Conservation (phyloP, 2,888 invertebrate genomes). For the Entomobrya proxima region DNA sequence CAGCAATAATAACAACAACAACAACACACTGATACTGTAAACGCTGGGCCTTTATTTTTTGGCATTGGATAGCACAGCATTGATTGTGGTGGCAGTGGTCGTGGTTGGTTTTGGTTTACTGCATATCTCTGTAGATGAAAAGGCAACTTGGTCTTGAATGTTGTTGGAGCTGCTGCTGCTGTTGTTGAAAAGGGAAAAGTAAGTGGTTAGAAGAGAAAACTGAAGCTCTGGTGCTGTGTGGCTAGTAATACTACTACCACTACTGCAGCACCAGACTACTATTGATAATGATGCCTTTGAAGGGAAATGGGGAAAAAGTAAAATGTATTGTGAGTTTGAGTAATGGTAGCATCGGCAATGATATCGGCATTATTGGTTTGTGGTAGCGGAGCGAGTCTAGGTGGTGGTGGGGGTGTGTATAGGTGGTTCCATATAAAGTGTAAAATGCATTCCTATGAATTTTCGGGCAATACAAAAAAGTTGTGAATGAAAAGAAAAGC, state of each 20-base stretch:
- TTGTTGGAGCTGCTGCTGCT: no score
- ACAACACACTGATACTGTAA: no score
- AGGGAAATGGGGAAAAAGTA: not conserved
- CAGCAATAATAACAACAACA: not conserved
- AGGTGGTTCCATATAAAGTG: not conserved
- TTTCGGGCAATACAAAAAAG: no score
- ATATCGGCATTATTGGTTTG: constrained; percentile 43
- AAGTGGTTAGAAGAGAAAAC: constrained; percentile 12
- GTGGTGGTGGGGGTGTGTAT: not conserved
- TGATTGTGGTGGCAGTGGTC: constrained; percentile 53
- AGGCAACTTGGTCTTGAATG: no score
- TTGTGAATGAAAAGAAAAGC: no score
- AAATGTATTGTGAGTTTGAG: constrained; percentile 8
- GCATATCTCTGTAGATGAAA: no score
- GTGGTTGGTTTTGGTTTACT: constrained; percentile 41
- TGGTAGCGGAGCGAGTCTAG: not conserved
- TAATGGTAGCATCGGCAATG: constrained; percentile 26
- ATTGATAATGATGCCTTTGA: not conserved
- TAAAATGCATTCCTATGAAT: no score
- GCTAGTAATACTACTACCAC: no score
- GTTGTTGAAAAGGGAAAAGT: not conserved
- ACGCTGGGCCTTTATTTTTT: not conserved
- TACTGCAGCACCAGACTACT: not conserved
- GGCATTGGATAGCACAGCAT: constrained; percentile 32
- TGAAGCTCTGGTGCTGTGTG: not conserved